phyloP scores from a whole-genome alignment of 2,888 invertebrate genomes.

The Resseliella maxima region DNA sequence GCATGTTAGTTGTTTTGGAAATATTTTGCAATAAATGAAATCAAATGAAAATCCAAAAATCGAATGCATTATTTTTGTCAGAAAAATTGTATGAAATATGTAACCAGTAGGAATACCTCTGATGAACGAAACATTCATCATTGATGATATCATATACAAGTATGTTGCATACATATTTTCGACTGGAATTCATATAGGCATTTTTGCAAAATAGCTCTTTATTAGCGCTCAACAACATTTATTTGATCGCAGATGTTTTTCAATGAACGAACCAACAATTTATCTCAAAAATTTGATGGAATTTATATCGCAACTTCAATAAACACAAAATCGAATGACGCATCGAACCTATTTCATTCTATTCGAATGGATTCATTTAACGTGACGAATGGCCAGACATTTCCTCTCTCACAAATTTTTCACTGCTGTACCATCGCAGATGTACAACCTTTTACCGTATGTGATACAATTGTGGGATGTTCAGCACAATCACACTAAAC shows the following conservation, averaged over 20 bases:
- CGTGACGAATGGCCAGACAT: conserved; percentile 40
- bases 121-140: neutral
- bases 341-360: neutral
- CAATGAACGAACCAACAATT: neutral
- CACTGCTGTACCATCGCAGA: neutral
- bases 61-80: neutral
- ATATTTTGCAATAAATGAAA: neutral
- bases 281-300: neutral
- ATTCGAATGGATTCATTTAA: conserved; percentile 41
- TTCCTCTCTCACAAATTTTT: conserved; percentile 28
- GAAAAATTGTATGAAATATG: neutral
- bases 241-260: conserved; percentile 52
- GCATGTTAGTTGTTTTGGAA: neutral
- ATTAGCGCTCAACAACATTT: neutral
- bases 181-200: neutral
- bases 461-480: neutral
- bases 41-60: neutral
- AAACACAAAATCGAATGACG: too few relatives aligned
- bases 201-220: neutral
- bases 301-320: neutral
- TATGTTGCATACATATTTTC: neutral
- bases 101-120: neutral
- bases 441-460: neutral
- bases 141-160: neutral
- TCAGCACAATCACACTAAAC: neutral